Evolutionary conservation across 2,888 invertebrate species (phyloP), one percentile per base, ranked within the genome.

Genomic region (Byasa hedistus): DNA sequence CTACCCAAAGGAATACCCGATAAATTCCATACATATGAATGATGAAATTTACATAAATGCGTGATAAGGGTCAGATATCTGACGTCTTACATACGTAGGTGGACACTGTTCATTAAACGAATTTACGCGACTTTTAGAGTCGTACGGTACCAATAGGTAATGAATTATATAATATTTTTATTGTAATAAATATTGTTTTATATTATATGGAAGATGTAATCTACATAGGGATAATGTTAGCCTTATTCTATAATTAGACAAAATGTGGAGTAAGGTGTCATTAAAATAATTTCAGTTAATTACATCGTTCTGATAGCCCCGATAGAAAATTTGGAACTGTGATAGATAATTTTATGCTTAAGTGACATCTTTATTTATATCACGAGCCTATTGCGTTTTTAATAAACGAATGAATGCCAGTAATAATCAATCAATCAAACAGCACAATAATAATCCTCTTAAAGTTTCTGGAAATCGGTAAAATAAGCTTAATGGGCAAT

Each of bases 1-100:
- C 72, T 86, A 87, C 65, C 65, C 65, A 36, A 59, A 66, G n/a
- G 66, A 66, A 12, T 64, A 27, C 32, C 51, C 63, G 3, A 48
- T 59, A 32, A 66, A 66, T 54, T 66, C 66, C 7, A 61, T 61
- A 52, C 65, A 66, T 24, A 27, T 57, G 21, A 86, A 83, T 71
- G 85, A 88, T 68, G 91, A 89, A 55, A 82, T 91, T 59, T 91
- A 87, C 71, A 91, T 91, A 60, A 89, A 84, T 67, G 91, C 91
- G 79, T 91, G 83, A 88, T 79, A 66, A 10, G 56, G 64, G 64
- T 64, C 23, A 61, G 55, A 57, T 22, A n/a, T 65, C 23, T 32
- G 44, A 61, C 61, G 59, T 57, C 57, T 54, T 22, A 32, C 48
- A 5, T 5, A 36, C 39, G 57, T 51, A 56, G 39, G n/a, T 57